Conservation (phyloP, 2,888 invertebrate genomes). For the Ochlodes sylvanus region DNA sequence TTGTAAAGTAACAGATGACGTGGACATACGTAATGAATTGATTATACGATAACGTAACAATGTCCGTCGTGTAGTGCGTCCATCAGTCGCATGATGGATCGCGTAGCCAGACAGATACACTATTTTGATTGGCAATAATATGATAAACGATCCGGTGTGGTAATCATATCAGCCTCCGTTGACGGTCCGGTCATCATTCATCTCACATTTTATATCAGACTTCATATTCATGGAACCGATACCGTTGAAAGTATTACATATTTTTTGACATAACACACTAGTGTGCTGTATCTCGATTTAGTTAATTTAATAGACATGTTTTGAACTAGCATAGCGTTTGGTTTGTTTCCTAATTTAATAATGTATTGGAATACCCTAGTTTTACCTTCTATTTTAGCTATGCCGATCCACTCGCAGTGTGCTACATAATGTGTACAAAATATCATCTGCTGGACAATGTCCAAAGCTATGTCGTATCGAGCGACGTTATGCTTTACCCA, state of each 20-base stretch:
- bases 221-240: conserved; percentile 62
- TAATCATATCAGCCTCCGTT: conserved; percentile 75
- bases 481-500: conserved; percentile 65
- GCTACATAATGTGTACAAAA: conserved; percentile 77
- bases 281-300: conserved; percentile 34
- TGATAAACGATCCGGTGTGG: conserved; percentile 79
- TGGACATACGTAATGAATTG: conserved; percentile 64
- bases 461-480: conserved; percentile 74
- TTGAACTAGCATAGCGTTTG: conserved; percentile 43
- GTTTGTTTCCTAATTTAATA: conserved; percentile 52
- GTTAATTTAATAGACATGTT: conserved; percentile 23
- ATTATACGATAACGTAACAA: conserved; percentile 45
- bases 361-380: conserved; percentile 45
- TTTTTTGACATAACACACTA: conserved; percentile 30
- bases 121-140: conserved; percentile 85
- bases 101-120: conserved; percentile 81
- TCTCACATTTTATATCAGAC: conserved; percentile 67
- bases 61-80: conserved; percentile 56
- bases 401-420: conserved; percentile 64
- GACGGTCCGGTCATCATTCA: conserved; percentile 74
- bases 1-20: conserved; percentile 59
- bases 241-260: conserved; percentile 41
- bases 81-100: conserved; percentile 75
- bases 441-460: conserved; percentile 76
- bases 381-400: conserved; percentile 50